phyloP scores from a whole-genome alignment of 2,888 invertebrate species.

The Nomada hirtipes region DNA sequence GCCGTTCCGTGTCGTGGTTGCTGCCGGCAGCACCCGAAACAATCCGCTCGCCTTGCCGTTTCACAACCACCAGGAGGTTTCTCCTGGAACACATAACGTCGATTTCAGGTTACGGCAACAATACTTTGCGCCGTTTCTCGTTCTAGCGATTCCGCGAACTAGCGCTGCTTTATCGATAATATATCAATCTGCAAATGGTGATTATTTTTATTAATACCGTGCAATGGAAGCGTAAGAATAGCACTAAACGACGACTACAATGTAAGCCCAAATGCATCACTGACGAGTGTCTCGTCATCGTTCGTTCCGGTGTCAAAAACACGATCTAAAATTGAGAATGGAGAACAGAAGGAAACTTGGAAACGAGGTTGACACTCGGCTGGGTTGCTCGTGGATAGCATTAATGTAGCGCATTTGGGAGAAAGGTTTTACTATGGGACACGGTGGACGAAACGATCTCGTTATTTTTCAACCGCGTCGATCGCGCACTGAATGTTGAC shows the following conservation, averaged over 20 bases:
- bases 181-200: too few relatives aligned
- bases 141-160: neutral
- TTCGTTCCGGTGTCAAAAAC: neutral
- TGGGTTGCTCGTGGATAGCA: too few relatives aligned
- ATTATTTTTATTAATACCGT: too few relatives aligned
- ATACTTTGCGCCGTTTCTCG: neutral
- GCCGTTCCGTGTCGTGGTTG: conserved; percentile 13
- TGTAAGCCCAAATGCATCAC: neutral
- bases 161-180: neutral
- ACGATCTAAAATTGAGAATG: neutral
- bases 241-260: neutral
- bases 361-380: too few relatives aligned
- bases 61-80: conserved; percentile 26
- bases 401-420: neutral
- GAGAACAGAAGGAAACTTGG: neutral
- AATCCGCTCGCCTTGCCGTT: conserved; percentile 30
- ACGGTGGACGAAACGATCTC: conserved; percentile 28
- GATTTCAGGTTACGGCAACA: conserved; percentile 15
- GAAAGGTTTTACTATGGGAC: neutral
- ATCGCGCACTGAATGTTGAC: conserved; percentile 52
- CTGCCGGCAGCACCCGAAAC: conserved; percentile 26
- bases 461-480: conserved; percentile 15
- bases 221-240: neutral
- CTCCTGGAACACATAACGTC: conserved; percentile 37
- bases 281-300: too few relatives aligned